Base-by-base conservation (phyloP, 2,797 vertebrate species). In the Dendrocincla fuliginosa region DNA sequence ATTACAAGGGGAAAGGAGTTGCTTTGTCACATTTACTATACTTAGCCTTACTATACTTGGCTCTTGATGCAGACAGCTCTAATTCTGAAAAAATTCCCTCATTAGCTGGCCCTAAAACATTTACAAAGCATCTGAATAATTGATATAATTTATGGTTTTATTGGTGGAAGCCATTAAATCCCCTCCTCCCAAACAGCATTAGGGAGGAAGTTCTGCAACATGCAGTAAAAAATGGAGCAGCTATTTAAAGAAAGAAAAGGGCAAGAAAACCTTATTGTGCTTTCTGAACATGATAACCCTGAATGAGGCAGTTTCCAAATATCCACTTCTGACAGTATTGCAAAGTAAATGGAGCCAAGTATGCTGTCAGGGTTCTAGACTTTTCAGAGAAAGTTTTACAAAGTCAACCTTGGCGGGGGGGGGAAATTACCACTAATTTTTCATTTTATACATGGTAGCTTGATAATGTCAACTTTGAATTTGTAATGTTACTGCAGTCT, bases 101-200 rank as follows among this genome's bases (percentile, higher is more conserved):
- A 93, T 95, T 96, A 94, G 13, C 77, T 80, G 56, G 17, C 70
- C 55, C 84, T 97, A 82, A 98, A 97, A 96, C 68, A 96, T 96
- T 97, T 95, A 95, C 63, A 88, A 70, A 68, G 27, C 42, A 68
- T 92, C 50, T 97, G 94, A 96, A 96, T 96, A 96, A 96, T 93
- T 95, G 23, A 90, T 92, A 87, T 76, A 39, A 82, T 83, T 87
- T 90, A 82, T 89, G 28, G 17, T 73, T 82, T 90, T 90, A 95
- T 94, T 91, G 79, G 95, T 93, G 61, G 64, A 23, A 93, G 55
- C 57, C 53, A 85, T 92, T 94, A 92, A 90, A 88, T 87, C 10
- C 5, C 59, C 83, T 90, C 12, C 69, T 32, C 65, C 10, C 24
- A 59, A 89, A 63, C 41, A 89, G 44, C 16, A 30, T 47, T 81